phyloP scores from a whole-genome alignment of 2,888 invertebrate genomes.

The Anagyrus pseudococci region DNA sequence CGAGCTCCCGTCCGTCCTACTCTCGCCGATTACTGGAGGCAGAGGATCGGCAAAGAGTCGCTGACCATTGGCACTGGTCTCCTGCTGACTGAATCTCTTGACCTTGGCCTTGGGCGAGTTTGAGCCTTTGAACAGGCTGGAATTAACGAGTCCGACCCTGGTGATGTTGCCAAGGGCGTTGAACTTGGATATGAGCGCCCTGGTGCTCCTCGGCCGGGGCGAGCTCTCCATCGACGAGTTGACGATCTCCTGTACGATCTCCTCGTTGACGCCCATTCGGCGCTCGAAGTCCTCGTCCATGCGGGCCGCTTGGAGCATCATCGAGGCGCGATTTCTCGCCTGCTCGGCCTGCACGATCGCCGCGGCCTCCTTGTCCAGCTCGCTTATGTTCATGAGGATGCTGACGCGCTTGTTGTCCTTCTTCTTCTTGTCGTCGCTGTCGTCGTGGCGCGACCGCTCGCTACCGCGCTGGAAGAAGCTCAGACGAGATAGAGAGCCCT shows the following conservation, averaged over 20 bases:
- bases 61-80: not conserved
- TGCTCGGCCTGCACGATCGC: slow-evolving; percentile 73
- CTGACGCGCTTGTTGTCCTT: slow-evolving; percentile 66
- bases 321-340: slow-evolving; percentile 52
- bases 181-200: slow-evolving; percentile 70
- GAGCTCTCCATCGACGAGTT: slow-evolving; percentile 50
- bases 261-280: slow-evolving; percentile 44
- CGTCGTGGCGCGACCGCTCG: no score
- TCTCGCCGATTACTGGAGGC: no score
- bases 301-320: slow-evolving; percentile 45
- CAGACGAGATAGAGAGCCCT: slow-evolving; percentile 60
- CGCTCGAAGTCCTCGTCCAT: slow-evolving; percentile 40
- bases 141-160: slow-evolving; percentile 64
- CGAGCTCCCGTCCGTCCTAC: slow-evolving; percentile 43
- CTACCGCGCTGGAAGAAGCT: slow-evolving; percentile 56
- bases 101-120: slow-evolving; percentile 29
- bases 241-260: slow-evolving; percentile 51
- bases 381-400: slow-evolving; percentile 77
- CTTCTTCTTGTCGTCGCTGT: slow-evolving; percentile 47
- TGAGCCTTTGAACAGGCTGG: slow-evolving; percentile 62
- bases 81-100: slow-evolving; percentile 33
- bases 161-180: slow-evolving; percentile 68
- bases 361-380: slow-evolving; percentile 79
- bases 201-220: slow-evolving; percentile 57
- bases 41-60: not conserved